Evolutionary conservation across 30 jellyfish, hydroid and myxozoan species (phyloP), one percentile per base, ranked within the genome.

Genomic region (Pseudorhiza aurosa): DNA sequence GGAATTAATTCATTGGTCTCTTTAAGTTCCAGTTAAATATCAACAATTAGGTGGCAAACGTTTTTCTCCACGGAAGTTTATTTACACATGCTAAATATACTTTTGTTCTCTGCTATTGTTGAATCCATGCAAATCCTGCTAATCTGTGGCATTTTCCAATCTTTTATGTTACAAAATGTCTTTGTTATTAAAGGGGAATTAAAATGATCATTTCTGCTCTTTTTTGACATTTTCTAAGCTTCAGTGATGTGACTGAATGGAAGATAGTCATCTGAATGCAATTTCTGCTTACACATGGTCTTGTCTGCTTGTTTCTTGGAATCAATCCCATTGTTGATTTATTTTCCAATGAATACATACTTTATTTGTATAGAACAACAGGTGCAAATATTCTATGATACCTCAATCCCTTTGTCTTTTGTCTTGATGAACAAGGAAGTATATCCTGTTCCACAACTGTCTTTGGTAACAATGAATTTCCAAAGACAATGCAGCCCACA

Each of bases 291-390:
- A 27, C 40, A 29, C 28, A 31, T 68, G 68, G 30, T 68, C 68
- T 68, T 68, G 46, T 32, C 26, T 32, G 29, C 72, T 46, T 27
- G 85, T 71, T 71, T 71, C 85, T 47, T 71, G 85, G 85, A 71
- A 71, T 71, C 50, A 46, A 21, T 5, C 25, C 35, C 53, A 22
- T 69, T 71, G 85, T 71, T 71, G 72, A 46, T 71, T 71, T 43
- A 22, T 46, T 28, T 71, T 7, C 18, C 24, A 71, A 46, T 46
- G 85, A 29, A 15, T 45, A 50, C 47, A 46, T 30, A 5, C 17
- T 29, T 6, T 71, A 29, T 49, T 32, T 71, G 85, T 40, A 40
- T 33, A 65, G 79, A 46, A 6, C 85, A 71, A 71, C 85, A 71
- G 85, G 85, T 71, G 85, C 85, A 71, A 51, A 49, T 31, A 53